Evolutionary conservation across 2,797 vertebrate species (phyloP).

Genomic region (Myoxocephalus aenaeus): DNA sequence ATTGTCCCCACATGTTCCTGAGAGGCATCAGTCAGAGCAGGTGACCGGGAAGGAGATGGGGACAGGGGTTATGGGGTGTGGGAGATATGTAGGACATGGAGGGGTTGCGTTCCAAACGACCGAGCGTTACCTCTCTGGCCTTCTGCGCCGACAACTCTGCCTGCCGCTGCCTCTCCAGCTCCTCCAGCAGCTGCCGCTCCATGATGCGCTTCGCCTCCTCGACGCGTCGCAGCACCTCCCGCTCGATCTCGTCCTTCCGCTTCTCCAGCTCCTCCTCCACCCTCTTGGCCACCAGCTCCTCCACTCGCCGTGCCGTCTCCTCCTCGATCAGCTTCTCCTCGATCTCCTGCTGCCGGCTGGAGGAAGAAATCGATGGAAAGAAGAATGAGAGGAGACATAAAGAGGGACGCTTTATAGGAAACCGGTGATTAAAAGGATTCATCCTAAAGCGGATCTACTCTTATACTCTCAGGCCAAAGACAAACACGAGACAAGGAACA

Average conservation of each 20-base stretch:
- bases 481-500: background rate
- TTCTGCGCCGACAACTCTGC: conserved; percentile 97
- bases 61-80: conserved; percentile 26
- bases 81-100: conserved; percentile 48
- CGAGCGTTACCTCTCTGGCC: conserved; percentile 99
- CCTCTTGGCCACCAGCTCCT: conserved; percentile 97
- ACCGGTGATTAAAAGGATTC: background rate
- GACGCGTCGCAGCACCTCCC: conserved; percentile 96
- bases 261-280: conserved; percentile 99
- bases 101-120: conserved; percentile 97
- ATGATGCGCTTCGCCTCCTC: conserved; percentile 99
- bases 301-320: conserved; percentile 97
- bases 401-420: background rate
- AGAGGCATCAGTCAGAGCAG: conserved; percentile 18
- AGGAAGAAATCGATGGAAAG: background rate
- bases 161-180: conserved; percentile 98
- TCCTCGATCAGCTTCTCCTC: conserved; percentile 99
- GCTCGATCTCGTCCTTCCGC: conserved; percentile 97
- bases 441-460: background rate
- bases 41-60: conserved; percentile 34
- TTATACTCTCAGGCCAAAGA: background rate
- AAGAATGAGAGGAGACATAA: background rate
- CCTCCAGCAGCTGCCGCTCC: conserved; percentile 99
- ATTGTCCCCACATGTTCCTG: conserved; percentile 19
- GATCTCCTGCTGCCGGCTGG: conserved; percentile 97